Base-by-base conservation (phyloP, 2,113 vertebrate genomes). In the Oreochromis aureus region DNA sequence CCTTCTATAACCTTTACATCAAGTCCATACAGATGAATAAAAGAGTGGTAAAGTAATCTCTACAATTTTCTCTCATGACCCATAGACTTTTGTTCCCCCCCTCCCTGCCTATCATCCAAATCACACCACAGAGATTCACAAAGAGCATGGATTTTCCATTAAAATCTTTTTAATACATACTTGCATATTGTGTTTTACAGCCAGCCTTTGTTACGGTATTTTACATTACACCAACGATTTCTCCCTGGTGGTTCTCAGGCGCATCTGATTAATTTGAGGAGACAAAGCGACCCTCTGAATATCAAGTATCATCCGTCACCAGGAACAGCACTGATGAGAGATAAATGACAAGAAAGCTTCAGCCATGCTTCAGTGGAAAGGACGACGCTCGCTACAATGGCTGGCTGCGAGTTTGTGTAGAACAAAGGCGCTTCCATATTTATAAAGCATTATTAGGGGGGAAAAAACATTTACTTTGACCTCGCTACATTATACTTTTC, bases 251-350 rank as follows among this genome's bases (percentile, higher is more conserved):
- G 91, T 89, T 89, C 86, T 89, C 93, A 81, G 86, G 55, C 89
- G 89, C 86, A 55, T 91, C 86, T 95, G 94, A 96, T 95, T 95
- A 95, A 95, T 95, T 93, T 92, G 92, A 85, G 78, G 85, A 95
- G 91, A 96, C 93, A 92, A 92, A 92, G 88, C 90, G 81, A 83
- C 86, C 92, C 81, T 89, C 89, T 95, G 94, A 93, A 95, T 95
- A 96, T 95, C 92, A 94, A 95, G 91, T 92, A 92, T 91, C 91
- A 90, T 92, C 89, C 82, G 86, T 95, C 87, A 89, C 86, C 89
- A 89, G 88, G 84, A 91, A 80, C 82, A 84, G 80, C 87, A 80
- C 86, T 91, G 92, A 95, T 91, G 92, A 94, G 93, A 93, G 86
- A 89, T 86, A 91, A 94, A 94, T 91, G 91, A 95, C 93, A 93